Evolutionary conservation across 2,113 vertebrate species (phyloP), one percentile per base, ranked within the genome.

Genomic region (Ciconia stormi): DNA sequence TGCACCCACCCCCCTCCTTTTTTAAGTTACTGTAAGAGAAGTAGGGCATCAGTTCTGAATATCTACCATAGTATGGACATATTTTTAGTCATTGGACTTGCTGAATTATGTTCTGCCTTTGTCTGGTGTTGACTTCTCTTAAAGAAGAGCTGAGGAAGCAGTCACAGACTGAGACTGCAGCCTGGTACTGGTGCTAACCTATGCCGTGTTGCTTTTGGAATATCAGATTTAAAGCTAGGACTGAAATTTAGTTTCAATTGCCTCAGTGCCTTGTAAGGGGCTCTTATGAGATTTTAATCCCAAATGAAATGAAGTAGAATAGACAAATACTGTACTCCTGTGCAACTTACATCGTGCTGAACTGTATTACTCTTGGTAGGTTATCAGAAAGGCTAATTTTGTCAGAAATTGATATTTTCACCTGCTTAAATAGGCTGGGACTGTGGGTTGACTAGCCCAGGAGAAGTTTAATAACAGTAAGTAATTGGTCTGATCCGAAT

Each of bases 321-420:
- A n/a, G 21, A 50, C 66, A 44, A 66, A 62, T 25, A 47, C 4
- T 44, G 16, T 44, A 27, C 4, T 82, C 36, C 11, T 26, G 11
- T 55, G 16, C 16, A 34, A 47, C 8, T 72, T 77, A 9, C 0
- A 3, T 61, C 0, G 0, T 38, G 21, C 27, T 46, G 76, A 81
- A 61, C 40, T 76, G 16, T 12, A 6, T 65, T 71, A 40, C 16
- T 59, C 36, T 74, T 69, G 16, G 16, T 82, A 58, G 13, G 29
- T 46, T 80, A 59, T 58, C 49, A 42, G 42, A 67, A 82, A 53
- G 34, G 23, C n/a, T 77, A 30, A 44, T 85, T 71, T 66, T 77
- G 30, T 82, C 40, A 67, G 36, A 63, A 76, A 49, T n/a, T n/a
- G 20, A 6, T 62, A 32, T 81, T 59, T 76, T 47, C 23, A 34